Evolutionary conservation across 2,113 vertebrate species (phyloP), one percentile per base, ranked within the genome.

Genomic region (Willisornis vidua): DNA sequence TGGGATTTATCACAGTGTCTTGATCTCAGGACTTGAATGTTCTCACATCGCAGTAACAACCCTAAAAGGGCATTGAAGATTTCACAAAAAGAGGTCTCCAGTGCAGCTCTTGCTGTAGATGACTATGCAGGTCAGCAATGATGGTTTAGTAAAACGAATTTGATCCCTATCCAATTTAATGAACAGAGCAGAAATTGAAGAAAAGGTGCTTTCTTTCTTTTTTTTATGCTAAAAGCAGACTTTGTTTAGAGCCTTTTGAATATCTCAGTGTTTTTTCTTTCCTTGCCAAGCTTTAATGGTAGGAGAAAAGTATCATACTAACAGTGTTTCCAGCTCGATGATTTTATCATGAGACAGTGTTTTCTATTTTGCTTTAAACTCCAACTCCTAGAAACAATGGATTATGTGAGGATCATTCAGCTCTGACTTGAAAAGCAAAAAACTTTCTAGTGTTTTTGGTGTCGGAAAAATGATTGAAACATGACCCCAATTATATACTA

Each of bases 301-400:
- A 85, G n/a, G 62, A 94, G 84, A 93, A 94, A 94, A 91, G 46
- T 87, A 79, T 83, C 72, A 93, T 57, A 86, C 48, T 17, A 58
- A 31, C 9, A 12, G 14, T 28, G 19, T 24, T 83, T 75, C 90
- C 82, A 95, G 63, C 39, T 87, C 71, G 82, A 70, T 88, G 87
- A 96, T 86, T 95, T 91, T 96, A 65, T 87, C 90, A 83, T 71
- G 63, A 94, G 71, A 87, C 55, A 91, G 63, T 93, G 79, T 94
- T 93, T 96, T 87, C 71, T 96, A n/a, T 87, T 96, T 95, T 91
- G 74, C 81, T 91, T 94, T 83, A 91, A 95, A 87, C 16, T 12
- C 33, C 58, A 91, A 78, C 85, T 89, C 85, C 87, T 93, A 90
- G 85, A 94, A 96, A 93, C 90, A 96, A 88, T 88, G 71, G 75